These are phyloP conservation scores for Laothoe populi DNA, from an alignment of 2,888 invertebrate species.

Conservation along the genomic window DNA sequence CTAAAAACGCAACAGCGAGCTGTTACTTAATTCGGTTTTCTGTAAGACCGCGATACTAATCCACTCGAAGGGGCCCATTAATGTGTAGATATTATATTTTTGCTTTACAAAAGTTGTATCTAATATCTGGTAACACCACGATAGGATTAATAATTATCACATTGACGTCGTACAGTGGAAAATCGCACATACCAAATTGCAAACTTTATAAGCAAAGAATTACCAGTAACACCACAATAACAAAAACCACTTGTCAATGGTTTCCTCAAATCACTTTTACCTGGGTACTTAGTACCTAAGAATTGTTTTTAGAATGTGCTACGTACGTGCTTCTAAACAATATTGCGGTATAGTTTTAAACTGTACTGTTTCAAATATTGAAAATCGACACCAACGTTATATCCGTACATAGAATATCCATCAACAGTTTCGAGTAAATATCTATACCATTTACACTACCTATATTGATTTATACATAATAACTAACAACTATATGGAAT, in stretches of 20 bases:
- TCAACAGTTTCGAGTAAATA: too few relatives aligned
- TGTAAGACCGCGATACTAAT: too few relatives aligned
- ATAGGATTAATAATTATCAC: background rate
- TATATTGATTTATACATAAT: too few relatives aligned
- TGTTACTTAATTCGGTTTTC: too few relatives aligned
- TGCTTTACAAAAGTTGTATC: background rate
- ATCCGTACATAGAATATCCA: too few relatives aligned
- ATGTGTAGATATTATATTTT: too few relatives aligned
- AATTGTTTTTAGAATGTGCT: background rate
- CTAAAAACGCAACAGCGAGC: too few relatives aligned
- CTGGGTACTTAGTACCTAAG: background rate
- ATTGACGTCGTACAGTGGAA: background rate
- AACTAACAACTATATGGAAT: background rate
- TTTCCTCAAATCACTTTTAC: background rate
- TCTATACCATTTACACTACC: too few relatives aligned
- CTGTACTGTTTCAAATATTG: background rate
- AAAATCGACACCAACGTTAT: constrained; percentile 1
- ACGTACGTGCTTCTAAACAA: background rate
- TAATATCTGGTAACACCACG: background rate
- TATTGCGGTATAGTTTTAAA: background rate
- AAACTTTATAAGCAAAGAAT: constrained; percentile 6
- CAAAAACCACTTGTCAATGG: background rate
- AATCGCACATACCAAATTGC: constrained; percentile 6
- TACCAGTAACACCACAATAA: background rate
- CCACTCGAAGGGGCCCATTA: too few relatives aligned